Percentiles rank a stretch among this genome's conserved stretches.
These are phyloP conservation scores for Typhlichthys subterraneus DNA, from an alignment of 2,797 vertebrate species.

Conservation along the genomic window DNA sequence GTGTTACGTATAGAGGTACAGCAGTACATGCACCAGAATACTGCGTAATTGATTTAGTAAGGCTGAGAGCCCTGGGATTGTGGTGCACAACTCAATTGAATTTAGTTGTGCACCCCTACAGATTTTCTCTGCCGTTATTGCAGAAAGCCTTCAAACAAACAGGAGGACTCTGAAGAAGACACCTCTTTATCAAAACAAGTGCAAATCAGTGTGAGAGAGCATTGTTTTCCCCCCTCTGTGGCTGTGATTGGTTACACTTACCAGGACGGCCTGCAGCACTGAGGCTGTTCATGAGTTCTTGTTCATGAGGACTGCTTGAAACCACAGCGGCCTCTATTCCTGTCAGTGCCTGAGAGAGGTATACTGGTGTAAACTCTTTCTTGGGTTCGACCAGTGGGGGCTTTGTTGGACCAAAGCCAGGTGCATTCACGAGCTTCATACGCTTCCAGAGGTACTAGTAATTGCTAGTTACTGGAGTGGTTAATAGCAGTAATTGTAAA, in stretches of 20 bases:
- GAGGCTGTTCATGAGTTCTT: constrained; percentile 26
- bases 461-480: constrained; percentile 41
- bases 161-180: constrained; percentile 35
- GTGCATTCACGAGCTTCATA: constrained; percentile 9
- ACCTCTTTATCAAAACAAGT: constrained; percentile 58
- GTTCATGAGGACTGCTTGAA: constrained; percentile 34
- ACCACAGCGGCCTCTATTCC: constrained; percentile 35
- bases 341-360: constrained; percentile 14
- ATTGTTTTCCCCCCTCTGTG: constrained; percentile 43
- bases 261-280: constrained; percentile 45
- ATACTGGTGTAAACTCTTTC: constrained; percentile 37
- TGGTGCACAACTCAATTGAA: constrained; percentile 60
- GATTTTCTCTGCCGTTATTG: constrained; percentile 66
- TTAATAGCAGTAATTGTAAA: constrained; percentile 35
- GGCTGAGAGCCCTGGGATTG: constrained; percentile 69
- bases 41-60: constrained; percentile 78
- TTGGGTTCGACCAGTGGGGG: constrained; percentile 21
- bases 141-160: constrained; percentile 52
- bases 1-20: constrained; percentile 24
- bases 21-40: constrained; percentile 46
- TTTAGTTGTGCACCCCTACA: constrained; percentile 51
- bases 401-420: background rate
- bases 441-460: constrained; percentile 17
- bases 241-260: constrained; percentile 58
- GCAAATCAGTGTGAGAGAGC: constrained; percentile 45